A percentile compares a stretch with the other conserved stretches of the same genome.
Conservation (phyloP, 1,140 invertebrate species). For the Drosophila sturtevanti region DNA sequence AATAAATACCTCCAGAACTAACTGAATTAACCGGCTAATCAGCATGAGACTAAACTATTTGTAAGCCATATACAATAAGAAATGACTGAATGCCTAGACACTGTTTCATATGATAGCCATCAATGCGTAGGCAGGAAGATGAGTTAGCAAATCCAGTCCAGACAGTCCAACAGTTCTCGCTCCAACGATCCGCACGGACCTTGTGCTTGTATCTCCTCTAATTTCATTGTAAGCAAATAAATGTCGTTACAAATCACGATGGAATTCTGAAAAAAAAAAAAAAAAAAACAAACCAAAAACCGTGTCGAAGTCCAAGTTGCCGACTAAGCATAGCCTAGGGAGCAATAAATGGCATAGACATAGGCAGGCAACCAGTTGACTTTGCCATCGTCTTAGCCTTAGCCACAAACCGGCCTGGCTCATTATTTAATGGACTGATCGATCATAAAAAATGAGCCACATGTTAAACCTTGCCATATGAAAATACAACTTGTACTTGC, state of each 20-base stretch:
- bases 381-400: neutral
- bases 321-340: slow-evolving; percentile 65
- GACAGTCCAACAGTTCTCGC: neutral
- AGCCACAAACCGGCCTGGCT: slow-evolving; percentile 40
- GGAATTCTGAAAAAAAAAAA: slow-evolving; percentile 72
- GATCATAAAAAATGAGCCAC: slow-evolving; percentile 81
- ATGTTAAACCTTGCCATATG: slow-evolving; percentile 60
- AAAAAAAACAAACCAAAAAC: no score
- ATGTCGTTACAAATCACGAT: slow-evolving; percentile 81
- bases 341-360: slow-evolving; percentile 76
- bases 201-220: slow-evolving; percentile 65
- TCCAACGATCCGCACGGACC: no score
- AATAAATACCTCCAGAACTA: slow-evolving; percentile 51
- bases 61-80: slow-evolving; percentile 17
- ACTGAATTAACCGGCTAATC: slow-evolving; percentile 70
- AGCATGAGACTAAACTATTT: slow-evolving; percentile 37
- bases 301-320: slow-evolving; percentile 62
- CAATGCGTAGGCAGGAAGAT: slow-evolving; percentile 61
- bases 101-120: slow-evolving; percentile 54
- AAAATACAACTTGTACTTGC: slow-evolving; percentile 66
- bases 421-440: slow-evolving; percentile 81
- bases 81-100: slow-evolving; percentile 52
- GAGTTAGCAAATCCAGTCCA: slow-evolving; percentile 9
- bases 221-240: slow-evolving; percentile 77
- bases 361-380: slow-evolving; percentile 23